Conservation (phyloP, 2,797 vertebrate species). For the Gambusia yucatana region DNA sequence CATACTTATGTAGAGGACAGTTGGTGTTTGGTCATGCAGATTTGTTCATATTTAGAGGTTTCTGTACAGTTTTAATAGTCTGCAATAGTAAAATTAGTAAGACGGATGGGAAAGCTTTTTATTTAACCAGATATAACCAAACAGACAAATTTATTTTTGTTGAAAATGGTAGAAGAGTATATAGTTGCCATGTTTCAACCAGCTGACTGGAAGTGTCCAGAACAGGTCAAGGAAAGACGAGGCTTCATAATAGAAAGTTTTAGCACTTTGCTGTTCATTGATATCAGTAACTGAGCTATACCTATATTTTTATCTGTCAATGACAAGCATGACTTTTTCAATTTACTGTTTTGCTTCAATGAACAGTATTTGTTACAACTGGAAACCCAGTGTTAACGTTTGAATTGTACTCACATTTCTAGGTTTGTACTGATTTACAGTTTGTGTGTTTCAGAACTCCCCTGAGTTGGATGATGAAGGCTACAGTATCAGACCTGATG, state of each 20-base stretch:
- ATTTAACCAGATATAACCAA: neutral
- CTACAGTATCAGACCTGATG: slow-evolving; percentile 96
- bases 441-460: slow-evolving; percentile 85
- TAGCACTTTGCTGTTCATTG: neutral
- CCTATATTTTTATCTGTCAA: neutral
- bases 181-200: neutral
- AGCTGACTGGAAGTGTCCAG: neutral
- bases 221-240: neutral
- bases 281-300: neutral
- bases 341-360: neutral
- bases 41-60: neutral
- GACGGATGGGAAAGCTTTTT: neutral
- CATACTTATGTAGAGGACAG: neutral
- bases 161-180: neutral
- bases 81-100: neutral
- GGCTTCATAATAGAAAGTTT: neutral
- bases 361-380: no score
- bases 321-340: neutral
- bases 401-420: no score
- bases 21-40: neutral
- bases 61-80: neutral
- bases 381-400: neutral
- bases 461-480: slow-evolving; percentile 97
- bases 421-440: neutral
- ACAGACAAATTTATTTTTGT: neutral